These are phyloP conservation scores for Danaus chrysippus DNA, from an alignment of 2,888 invertebrate species.

Conservation along the genomic window DNA sequence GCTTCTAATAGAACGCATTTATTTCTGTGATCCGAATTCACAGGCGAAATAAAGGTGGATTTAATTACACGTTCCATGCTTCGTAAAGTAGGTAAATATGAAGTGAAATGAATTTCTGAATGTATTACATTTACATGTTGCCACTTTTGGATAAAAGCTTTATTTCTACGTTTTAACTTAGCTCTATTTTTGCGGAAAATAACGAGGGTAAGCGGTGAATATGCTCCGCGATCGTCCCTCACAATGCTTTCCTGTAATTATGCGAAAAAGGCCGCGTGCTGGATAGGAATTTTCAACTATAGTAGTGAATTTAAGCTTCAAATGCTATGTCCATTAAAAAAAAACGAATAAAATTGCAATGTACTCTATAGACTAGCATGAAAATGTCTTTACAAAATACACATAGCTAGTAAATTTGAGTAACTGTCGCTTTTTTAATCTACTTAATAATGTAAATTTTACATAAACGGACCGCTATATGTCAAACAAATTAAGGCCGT, in stretches of 20 bases:
- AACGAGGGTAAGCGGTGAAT: conserved; percentile 55
- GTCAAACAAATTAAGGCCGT: conserved; percentile 21
- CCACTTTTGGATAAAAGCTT: conserved; percentile 44
- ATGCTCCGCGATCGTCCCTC: conserved; percentile 49
- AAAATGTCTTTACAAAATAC: too few relatives aligned
- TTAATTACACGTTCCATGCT: conserved; percentile 6
- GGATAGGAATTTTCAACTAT: conserved; percentile 28
- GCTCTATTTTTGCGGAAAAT: conserved; percentile 58
- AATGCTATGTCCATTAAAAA: neutral
- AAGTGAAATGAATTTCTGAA: conserved; percentile 12
- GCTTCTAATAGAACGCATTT: neutral
- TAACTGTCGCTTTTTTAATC: conserved; percentile 9
- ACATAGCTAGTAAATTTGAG: conserved; percentile 4
- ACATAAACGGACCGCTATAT: conserved; percentile 11
- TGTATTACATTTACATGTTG: conserved; percentile 26
- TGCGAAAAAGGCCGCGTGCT: conserved; percentile 53
- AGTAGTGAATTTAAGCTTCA: conserved; percentile 10
- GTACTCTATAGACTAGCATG: too few relatives aligned
- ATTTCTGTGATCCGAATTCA: conserved; percentile 1
- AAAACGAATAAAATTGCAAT: conserved; percentile 1
- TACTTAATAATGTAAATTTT: neutral
- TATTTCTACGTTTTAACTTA: conserved; percentile 47
- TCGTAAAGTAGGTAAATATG: conserved; percentile 13
- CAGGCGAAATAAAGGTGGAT: neutral
- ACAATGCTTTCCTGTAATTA: conserved; percentile 74